These are phyloP conservation scores for Aplodontia rufa DNA, from an alignment of 2,113 vertebrate genomes.

Conservation along the genomic window DNA sequence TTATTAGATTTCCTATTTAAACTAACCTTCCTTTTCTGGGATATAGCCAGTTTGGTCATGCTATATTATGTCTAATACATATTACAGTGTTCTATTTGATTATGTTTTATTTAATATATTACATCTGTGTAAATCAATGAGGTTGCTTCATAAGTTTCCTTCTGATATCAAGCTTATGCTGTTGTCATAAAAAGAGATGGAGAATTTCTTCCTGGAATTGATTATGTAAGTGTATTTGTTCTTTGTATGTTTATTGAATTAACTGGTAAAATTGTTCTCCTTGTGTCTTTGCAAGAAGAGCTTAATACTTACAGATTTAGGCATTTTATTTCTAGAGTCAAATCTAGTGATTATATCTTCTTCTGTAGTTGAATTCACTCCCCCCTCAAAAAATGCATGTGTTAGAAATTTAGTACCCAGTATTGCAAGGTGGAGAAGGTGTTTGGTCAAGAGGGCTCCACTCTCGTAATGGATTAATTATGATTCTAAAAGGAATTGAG, in stretches of 20 bases:
- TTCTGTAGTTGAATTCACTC: background rate
- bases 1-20: slow-evolving; percentile 4
- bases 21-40: background rate
- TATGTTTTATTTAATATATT: background rate
- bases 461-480: background rate
- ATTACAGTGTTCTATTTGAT: background rate
- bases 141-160: background rate
- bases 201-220: background rate
- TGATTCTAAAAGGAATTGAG: background rate
- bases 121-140: background rate
- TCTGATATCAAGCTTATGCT: background rate
- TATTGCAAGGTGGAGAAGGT: background rate
- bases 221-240: background rate
- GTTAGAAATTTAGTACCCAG: background rate
- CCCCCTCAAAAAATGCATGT: background rate
- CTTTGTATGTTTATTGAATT: slow-evolving; percentile 1
- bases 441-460: background rate
- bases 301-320: background rate
- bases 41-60: background rate
- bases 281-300: background rate
- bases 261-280: background rate
- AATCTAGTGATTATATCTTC: background rate
- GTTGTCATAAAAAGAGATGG: slow-evolving; percentile 9
- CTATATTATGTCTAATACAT: background rate
- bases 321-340: background rate